phyloP scores from a whole-genome alignment of 2,113 vertebrate genomes.

The Oophaga pumilio region DNA sequence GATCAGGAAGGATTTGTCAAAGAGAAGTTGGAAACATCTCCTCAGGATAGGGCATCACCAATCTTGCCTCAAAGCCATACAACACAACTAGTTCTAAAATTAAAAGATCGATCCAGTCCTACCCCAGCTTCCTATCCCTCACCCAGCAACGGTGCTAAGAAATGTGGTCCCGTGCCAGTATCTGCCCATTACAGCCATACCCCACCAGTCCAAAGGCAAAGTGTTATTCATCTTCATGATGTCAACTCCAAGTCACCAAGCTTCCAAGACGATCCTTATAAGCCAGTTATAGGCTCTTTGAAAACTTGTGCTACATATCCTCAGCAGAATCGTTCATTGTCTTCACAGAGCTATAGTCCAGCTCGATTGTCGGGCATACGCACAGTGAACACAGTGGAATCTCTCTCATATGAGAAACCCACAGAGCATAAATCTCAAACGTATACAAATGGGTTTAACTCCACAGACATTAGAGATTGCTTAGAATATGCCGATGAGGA shows the following conservation, averaged over 20 bases:
- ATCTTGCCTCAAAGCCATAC: slow-evolving; percentile 82
- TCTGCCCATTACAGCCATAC: slow-evolving; percentile 95
- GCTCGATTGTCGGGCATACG: slow-evolving; percentile 85
- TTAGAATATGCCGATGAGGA: slow-evolving; percentile 92
- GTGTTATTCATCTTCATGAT: slow-evolving; percentile 91
- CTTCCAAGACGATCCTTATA: slow-evolving; percentile 85
- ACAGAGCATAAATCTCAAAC: slow-evolving; percentile 94
- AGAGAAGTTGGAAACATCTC: slow-evolving; percentile 81
- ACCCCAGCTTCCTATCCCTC: slow-evolving; percentile 80
- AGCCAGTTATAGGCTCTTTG: slow-evolving; percentile 84
- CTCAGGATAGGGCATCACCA: slow-evolving; percentile 86
- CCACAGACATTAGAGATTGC: slow-evolving; percentile 83
- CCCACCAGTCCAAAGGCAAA: slow-evolving; percentile 90
- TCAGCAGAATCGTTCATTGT: slow-evolving; percentile 94
- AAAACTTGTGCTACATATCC: slow-evolving; percentile 97
- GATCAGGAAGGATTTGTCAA: slow-evolving; percentile 72
- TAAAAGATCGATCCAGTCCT: slow-evolving; percentile 86
- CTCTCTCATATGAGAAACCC: slow-evolving; percentile 81
- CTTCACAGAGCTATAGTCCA: slow-evolving; percentile 95
- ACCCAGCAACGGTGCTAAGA: slow-evolving; percentile 80
- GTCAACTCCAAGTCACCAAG: slow-evolving; percentile 83
- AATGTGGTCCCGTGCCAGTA: slow-evolving; percentile 78
- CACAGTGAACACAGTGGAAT: slow-evolving; percentile 82
- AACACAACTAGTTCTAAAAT: slow-evolving; percentile 82
- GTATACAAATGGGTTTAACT: slow-evolving; percentile 88